These are phyloP conservation scores for Acanthopagrus latus DNA, from an alignment of 2,797 vertebrate genomes.

Conservation along the genomic window DNA sequence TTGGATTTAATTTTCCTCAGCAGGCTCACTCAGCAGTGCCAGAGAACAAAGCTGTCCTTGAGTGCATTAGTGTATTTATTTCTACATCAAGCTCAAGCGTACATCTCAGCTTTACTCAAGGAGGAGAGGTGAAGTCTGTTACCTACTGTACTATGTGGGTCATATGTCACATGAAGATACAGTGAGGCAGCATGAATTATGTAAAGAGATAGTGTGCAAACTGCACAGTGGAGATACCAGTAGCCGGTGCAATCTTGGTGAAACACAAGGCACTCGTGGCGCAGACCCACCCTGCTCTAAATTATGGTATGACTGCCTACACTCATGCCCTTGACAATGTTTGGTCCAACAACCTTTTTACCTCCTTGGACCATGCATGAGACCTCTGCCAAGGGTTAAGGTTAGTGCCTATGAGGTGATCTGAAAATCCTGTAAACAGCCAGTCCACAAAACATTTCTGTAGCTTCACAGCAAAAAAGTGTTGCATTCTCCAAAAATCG, in stretches of 20 bases:
- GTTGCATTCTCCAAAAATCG: no score
- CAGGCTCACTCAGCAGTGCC: conserved; percentile 11
- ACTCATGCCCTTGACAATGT: neutral
- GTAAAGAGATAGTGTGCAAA: conserved; percentile 15
- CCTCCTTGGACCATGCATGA: neutral
- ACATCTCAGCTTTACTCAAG: neutral
- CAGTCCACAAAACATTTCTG: no score
- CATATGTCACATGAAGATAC: neutral
- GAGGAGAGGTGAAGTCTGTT: neutral
- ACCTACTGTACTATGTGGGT: neutral
- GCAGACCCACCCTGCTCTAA: conserved; percentile 44
- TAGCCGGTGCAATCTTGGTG: conserved; percentile 63
- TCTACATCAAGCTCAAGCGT: neutral
- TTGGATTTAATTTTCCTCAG: conserved; percentile 15
- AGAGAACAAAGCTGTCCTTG: neutral
- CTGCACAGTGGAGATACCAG: conserved; percentile 32
- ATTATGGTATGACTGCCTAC: neutral
- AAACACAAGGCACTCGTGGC: conserved; percentile 37
- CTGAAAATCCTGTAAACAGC: neutral
- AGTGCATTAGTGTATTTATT: neutral
- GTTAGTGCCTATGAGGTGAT: no score
- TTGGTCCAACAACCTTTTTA: neutral
- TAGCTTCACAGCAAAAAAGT: no score
- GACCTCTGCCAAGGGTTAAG: no score
- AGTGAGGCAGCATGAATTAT: neutral